These are phyloP conservation scores for Hemiscyllium ocellatum DNA, from an alignment of 2,113 vertebrate genomes.

Conservation along the genomic window DNA sequence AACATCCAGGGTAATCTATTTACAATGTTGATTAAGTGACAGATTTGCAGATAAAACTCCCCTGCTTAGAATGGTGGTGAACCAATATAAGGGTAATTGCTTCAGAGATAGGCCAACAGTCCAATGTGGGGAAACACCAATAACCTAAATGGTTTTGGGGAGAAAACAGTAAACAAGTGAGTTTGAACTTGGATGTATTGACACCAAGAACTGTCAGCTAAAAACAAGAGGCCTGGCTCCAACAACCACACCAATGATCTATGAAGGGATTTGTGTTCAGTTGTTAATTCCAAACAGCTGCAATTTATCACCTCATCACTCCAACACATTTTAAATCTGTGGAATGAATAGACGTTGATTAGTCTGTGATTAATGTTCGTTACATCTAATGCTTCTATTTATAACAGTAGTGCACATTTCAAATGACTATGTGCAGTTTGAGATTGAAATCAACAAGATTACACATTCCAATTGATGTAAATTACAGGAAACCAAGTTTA, in stretches of 20 bases:
- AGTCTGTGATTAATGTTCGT: constrained; percentile 28
- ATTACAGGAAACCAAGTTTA: background rate
- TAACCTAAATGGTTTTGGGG: background rate
- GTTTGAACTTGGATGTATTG: background rate
- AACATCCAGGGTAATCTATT: background rate
- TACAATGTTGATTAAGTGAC: background rate
- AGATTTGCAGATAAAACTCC: background rate
- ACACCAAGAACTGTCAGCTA: background rate
- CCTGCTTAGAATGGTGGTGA: background rate
- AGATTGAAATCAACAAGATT: constrained; percentile 28
- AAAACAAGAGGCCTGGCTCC: background rate
- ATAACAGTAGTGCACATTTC: background rate
- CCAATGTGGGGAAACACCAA: background rate
- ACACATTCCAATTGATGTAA: background rate
- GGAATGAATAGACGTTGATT: constrained; percentile 30
- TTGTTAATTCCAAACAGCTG: constrained; percentile 17
- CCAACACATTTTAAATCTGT: background rate
- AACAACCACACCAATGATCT: background rate
- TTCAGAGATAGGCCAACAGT: background rate
- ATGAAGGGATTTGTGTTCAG: background rate
- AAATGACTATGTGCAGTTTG: background rate
- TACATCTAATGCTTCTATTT: background rate
- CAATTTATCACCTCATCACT: background rate
- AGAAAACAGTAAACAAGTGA: background rate
- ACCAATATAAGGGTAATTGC: background rate